Percentiles rank a stretch among this genome's conserved stretches.
These are phyloP conservation scores for Lysandra bellargus DNA, from an alignment of 2,888 invertebrate genomes.

Conservation along the genomic window DNA sequence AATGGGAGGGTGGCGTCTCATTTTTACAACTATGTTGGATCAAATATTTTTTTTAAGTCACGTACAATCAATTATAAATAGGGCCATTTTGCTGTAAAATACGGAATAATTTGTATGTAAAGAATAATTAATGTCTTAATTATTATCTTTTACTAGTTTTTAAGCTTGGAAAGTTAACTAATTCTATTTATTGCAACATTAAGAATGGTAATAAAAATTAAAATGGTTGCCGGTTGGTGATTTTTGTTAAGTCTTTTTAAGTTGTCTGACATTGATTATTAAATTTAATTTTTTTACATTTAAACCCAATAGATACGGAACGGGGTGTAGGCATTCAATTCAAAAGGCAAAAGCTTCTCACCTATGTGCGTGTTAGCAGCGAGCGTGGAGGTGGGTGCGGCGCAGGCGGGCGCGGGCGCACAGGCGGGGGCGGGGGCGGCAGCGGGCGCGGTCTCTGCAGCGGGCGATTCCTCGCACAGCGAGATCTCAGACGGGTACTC, in stretches of 20 bases:
- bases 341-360: conserved; percentile 39
- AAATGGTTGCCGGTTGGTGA: no score
- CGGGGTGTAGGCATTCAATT: not conserved
- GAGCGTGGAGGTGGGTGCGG: conserved; percentile 57
- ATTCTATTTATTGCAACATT: no score
- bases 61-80: not conserved
- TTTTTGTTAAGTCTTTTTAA: no score
- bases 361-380: conserved; percentile 67
- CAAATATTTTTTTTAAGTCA: not conserved
- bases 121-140: not conserved
- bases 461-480: conserved; percentile 81
- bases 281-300: no score
- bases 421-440: conserved; percentile 39
- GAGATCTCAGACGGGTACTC: conserved; percentile 97
- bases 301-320: no score
- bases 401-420: conserved; percentile 38
- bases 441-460: conserved; percentile 37
- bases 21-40: no score
- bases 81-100: not conserved
- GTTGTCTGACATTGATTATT: no score
- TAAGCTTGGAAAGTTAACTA: not conserved
- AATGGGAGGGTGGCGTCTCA: no score
- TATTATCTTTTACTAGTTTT: not conserved
- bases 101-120: not conserved
- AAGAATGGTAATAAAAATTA: no score